Evolutionary conservation across 1,140 invertebrate genomes (phyloP).

Genomic region (Marisa cornuarietis): DNA sequence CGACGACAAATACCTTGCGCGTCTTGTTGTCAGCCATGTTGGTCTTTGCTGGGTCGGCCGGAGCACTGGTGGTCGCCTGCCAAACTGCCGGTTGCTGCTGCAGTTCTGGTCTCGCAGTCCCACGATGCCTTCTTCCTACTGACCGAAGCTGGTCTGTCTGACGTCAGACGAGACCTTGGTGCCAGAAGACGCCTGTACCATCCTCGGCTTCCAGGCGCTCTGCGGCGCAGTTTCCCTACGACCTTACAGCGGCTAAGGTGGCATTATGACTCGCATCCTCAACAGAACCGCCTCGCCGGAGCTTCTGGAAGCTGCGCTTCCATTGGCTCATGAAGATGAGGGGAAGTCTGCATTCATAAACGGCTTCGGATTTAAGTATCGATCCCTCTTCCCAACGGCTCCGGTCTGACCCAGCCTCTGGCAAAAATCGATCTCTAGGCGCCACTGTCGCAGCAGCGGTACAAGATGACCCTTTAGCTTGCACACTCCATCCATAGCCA

Average conservation of each 20-base stretch:
- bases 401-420: constrained; percentile 14
- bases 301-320: constrained; percentile 5
- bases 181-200: constrained; percentile 16
- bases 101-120: background rate
- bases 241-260: constrained; percentile 21
- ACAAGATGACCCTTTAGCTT: background rate
- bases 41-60: background rate
- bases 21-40: constrained; percentile 24
- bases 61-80: constrained; percentile 4
- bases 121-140: background rate
- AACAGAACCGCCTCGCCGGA: background rate
- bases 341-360: constrained; percentile 10
- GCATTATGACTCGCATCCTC: constrained; percentile 27
- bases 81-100: background rate
- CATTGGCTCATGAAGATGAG: constrained; percentile 24
- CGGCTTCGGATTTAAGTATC: constrained; percentile 14
- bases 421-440: constrained; percentile 10
- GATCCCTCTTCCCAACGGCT: background rate
- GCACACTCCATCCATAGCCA: background rate
- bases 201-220: constrained; percentile 19
- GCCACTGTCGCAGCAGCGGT: background rate
- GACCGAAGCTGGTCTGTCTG: constrained; percentile 13
- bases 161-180: constrained; percentile 6
- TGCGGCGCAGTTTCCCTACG: constrained; percentile 15
- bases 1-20: constrained; percentile 14